Percentiles rank a stretch among this genome's conserved stretches.
Conservation (phyloP, 2,113 vertebrate genomes). For the Misgurnus anguillicaudatus region DNA sequence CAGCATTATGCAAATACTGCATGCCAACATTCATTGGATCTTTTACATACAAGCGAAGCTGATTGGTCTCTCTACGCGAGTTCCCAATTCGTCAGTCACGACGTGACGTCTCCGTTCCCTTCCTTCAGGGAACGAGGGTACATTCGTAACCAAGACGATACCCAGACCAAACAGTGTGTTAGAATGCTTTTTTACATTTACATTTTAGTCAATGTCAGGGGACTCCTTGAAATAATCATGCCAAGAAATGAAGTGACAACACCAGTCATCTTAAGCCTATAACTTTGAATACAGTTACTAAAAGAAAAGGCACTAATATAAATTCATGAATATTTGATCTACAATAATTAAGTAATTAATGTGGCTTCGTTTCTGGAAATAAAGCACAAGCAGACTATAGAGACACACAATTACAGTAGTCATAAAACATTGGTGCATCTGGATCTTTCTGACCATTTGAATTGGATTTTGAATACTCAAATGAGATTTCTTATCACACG, state of each 20-base stretch:
- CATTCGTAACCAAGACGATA: no score
- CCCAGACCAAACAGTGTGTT: no score
- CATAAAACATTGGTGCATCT: not conserved
- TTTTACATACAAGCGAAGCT: no score
- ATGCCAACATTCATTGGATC: no score
- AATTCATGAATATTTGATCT: not conserved
- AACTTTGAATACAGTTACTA: not conserved
- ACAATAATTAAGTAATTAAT: not conserved
- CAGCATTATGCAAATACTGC: no score
- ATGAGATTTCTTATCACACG: conserved; percentile 17
- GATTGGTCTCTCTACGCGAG: no score
- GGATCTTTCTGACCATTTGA: not conserved
- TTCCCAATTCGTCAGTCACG: no score
- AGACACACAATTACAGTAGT: not conserved
- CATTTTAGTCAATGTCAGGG: no score
- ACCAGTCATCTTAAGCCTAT: not conserved
- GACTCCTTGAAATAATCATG: no score
- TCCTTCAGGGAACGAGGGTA: no score
- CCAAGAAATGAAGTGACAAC: not conserved
- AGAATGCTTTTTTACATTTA: no score
- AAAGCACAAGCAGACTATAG: not conserved
- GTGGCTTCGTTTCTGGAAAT: not conserved
- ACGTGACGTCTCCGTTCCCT: no score
- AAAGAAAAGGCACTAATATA: not conserved
- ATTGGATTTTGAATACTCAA: conserved; percentile 39